Evolutionary conservation across 2,113 vertebrate species (phyloP).

Genomic region (Sinocyclocheilus rhinocerous): DNA sequence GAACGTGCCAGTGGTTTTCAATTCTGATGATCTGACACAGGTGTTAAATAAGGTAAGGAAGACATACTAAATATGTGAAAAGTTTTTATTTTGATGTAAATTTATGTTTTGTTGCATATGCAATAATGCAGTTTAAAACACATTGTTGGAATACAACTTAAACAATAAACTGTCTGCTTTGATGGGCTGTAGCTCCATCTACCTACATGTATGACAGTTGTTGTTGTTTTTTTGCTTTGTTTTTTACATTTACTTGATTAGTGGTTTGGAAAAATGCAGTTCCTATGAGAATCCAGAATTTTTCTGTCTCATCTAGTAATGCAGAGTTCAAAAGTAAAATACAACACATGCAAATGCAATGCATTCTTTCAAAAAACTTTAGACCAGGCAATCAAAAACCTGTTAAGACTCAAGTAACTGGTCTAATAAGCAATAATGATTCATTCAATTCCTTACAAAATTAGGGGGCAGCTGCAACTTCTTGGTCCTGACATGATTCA

Average conservation of each 20-base stretch:
- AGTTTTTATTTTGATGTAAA: not conserved
- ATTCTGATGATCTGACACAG: not conserved
- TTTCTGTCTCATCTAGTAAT: not conserved
- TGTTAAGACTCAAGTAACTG: not conserved
- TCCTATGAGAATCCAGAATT: not conserved
- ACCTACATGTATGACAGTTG: not conserved
- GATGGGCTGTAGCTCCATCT: not conserved
- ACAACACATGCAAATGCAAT: not conserved
- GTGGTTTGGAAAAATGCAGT: not conserved
- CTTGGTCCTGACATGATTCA: not conserved
- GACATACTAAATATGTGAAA: not conserved
- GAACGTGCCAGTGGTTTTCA: not conserved
- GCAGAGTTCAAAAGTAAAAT: not conserved
- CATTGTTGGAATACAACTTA: not conserved
- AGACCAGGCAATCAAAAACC: not conserved
- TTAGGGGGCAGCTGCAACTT: not conserved
- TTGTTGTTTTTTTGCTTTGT: not conserved
- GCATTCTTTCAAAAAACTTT: not conserved
- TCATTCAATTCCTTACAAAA: not conserved
- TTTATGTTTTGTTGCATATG: not conserved
- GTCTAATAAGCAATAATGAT: conserved; percentile 5
- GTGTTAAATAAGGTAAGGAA: not conserved
- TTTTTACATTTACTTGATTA: not conserved
- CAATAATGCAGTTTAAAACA: not conserved
- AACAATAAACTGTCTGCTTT: not conserved